Evolutionary conservation across 2,888 invertebrate species (phyloP).

Genomic region (Dryobotodes eremita): DNA sequence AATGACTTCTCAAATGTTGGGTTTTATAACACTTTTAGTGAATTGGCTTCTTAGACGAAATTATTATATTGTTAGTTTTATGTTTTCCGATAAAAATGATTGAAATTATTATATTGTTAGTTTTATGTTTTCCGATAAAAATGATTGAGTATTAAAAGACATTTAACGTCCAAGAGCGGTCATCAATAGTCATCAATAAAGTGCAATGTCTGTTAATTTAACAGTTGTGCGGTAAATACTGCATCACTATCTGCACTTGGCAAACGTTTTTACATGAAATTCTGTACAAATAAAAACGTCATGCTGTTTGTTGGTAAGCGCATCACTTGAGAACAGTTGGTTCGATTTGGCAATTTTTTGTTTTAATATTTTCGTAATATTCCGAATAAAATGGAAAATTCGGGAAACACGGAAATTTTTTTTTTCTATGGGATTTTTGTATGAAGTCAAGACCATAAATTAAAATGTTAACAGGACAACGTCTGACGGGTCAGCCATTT

Average conservation of each 20-base stretch:
- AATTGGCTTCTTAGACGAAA: neutral
- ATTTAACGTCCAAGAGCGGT: no score
- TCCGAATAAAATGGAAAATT: neutral
- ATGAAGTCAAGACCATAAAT: neutral
- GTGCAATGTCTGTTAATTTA: neutral
- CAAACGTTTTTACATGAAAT: neutral
- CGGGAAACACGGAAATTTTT: neutral
- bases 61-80: neutral
- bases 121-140: neutral
- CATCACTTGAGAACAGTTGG: neutral
- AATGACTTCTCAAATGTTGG: conserved; percentile 38
- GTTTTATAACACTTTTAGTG: conserved; percentile 12
- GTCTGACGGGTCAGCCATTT: neutral
- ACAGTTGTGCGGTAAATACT: neutral
- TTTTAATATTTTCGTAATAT: neutral
- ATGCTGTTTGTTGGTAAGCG: neutral
- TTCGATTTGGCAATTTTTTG: neutral
- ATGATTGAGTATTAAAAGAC: neutral
- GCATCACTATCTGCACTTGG: neutral
- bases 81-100: neutral
- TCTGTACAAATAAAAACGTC: neutral
- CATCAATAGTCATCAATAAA: neutral
- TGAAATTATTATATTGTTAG: no score
- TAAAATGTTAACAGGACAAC: neutral
- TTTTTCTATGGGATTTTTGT: neutral